Conservation (phyloP, 2,797 vertebrate genomes). For the Cottoperca gobio region DNA sequence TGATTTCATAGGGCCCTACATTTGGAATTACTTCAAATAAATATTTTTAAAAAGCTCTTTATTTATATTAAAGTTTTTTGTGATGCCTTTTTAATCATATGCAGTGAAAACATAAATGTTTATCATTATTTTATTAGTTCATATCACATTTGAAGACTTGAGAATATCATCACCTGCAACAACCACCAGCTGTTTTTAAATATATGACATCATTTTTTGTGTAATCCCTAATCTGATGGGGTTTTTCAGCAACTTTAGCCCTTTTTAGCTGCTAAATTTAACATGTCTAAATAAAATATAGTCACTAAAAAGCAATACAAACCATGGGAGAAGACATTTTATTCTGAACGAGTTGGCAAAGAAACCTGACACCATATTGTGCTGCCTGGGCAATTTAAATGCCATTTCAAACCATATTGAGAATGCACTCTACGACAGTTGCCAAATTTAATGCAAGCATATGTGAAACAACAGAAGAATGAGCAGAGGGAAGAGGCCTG, state of each 20-base stretch:
- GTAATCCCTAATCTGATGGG: not conserved
- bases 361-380: constrained; percentile 34
- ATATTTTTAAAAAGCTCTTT: not conserved
- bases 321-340: not conserved
- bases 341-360: constrained; percentile 12
- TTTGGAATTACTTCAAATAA: too few species aligned
- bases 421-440: constrained; percentile 23
- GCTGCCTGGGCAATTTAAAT: constrained; percentile 28
- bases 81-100: not conserved
- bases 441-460: constrained; percentile 34
- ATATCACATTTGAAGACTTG: not conserved
- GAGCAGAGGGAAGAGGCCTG: constrained; percentile 7
- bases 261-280: not conserved
- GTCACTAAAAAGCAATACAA: not conserved
- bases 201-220: not conserved
- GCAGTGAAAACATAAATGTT: not conserved
- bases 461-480: constrained; percentile 37
- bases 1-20: too few species aligned
- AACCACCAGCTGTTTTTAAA: not conserved
- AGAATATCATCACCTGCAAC: not conserved
- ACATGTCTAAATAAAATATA: not conserved
- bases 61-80: not conserved
- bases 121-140: not conserved
- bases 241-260: not conserved
- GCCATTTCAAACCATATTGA: constrained; percentile 41